phyloP scores from a whole-genome alignment of 2,888 invertebrate genomes.

The Agrochola circellaris region DNA sequence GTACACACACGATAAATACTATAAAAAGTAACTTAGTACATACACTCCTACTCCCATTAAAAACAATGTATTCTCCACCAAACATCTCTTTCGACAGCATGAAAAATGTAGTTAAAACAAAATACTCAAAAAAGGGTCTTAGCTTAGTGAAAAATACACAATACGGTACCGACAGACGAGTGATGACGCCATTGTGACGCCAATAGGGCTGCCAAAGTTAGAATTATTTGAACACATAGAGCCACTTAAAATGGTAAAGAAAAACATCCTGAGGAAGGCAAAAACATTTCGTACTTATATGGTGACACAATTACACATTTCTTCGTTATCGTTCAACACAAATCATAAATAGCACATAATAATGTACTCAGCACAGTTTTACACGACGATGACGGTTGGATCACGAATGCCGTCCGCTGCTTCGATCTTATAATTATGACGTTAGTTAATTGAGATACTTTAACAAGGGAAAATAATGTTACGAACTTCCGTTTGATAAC shows the following conservation, averaged over 20 bases:
- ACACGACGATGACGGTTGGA: not conserved
- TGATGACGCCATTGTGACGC: conserved; percentile 54
- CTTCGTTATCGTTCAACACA: not conserved
- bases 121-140: conserved; percentile 13
- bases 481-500: not conserved
- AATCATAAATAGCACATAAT: not conserved
- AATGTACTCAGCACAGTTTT: not conserved
- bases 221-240: not conserved
- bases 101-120: conserved; percentile 22
- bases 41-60: not conserved
- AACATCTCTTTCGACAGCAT: not conserved
- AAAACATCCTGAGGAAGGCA: not conserved
- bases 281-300: not conserved
- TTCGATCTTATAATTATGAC: not conserved
- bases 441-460: not conserved
- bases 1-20: not conserved
- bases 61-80: not conserved
- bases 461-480: not conserved
- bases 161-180: conserved; percentile 45
- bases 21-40: not conserved
- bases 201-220: conserved; percentile 41
- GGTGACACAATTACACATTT: not conserved
- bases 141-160: conserved; percentile 43
- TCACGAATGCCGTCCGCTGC: too few relatives aligned
- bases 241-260: not conserved